Evolutionary conservation across 2,797 vertebrate genomes (phyloP), one percentile per base, ranked within the genome.

Genomic region (Periparus ater): DNA sequence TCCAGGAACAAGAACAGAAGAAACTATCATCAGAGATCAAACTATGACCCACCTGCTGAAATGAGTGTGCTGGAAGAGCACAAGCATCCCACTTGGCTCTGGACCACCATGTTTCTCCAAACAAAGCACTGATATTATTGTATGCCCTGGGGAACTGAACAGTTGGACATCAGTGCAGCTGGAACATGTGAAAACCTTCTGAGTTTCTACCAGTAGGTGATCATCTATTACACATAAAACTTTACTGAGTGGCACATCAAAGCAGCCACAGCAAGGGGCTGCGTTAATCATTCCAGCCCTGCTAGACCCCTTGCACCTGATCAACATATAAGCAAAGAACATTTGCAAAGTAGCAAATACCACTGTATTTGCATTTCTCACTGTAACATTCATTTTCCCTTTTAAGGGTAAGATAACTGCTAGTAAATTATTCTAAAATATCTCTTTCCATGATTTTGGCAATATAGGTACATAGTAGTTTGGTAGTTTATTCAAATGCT

Each of bases 61-160:
- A 68, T 13, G 13, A 34, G 29, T n/a, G 32, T 53, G 57, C 54
- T 67, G 6, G 21, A 79, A 87, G n/a, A 87, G 48, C 40, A n/a
- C 42, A 75, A 47, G 40, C n/a, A 44, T 66, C 75, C 34, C 60
- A 29, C n/a, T 30, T 68, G 42, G 62, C 62, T 87, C 60, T 38
- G 13, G 42, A 34, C 51, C 29, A 36, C 42, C n/a, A 8, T 2
- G 0, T 15, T 34, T 32, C 57, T 55, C 60, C 80, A 50, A 17
- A 36, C 7, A 57, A 26, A 42, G 47, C 71, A 40, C 9, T 2
- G 3, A 3, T 26, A 14, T 4, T 9, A 47, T 0, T 75, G 70
- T 47, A 27, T 4, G 54, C 26, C 13, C 42, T 6, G 34, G 63
- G 42, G 54, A 88, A 67, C 32, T 0, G 0, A 67, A 76, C 80